Evolutionary conservation across 2,797 vertebrate genomes (phyloP).

Genomic region (Pantherophis alleghaniensis): DNA sequence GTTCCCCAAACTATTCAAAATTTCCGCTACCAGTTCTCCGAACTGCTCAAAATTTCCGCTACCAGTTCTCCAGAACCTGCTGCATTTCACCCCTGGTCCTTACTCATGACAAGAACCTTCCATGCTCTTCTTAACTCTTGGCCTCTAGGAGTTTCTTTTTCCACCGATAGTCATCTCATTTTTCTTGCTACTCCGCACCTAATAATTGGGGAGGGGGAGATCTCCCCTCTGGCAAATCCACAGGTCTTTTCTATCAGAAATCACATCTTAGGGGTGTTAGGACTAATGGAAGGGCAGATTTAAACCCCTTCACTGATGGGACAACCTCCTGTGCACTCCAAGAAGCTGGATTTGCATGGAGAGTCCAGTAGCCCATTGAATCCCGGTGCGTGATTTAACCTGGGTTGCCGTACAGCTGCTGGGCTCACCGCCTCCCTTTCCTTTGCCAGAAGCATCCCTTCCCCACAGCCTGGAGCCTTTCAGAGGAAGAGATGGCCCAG

Average conservation of each 20-base stretch:
- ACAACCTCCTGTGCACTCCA: fast-evolving
- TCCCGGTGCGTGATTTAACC: fast-evolving
- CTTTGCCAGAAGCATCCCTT: conserved; percentile 81
- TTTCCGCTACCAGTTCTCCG: too few species aligned
- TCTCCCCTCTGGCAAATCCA: background rate
- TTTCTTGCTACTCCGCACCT: too few species aligned
- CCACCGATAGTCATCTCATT: background rate
- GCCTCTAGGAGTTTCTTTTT: background rate
- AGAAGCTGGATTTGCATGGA: background rate
- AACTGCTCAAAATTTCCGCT: too few species aligned
- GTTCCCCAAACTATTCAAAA: too few species aligned
- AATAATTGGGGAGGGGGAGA: background rate
- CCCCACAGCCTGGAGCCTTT: conserved; percentile 71
- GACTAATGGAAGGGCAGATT: background rate
- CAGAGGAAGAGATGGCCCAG: conserved; percentile 61
- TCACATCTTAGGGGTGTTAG: background rate
- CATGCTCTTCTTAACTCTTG: background rate
- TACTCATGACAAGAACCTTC: background rate
- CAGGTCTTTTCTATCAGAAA: background rate
- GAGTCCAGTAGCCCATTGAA: background rate
- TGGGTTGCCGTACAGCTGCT: background rate
- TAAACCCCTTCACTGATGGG: background rate
- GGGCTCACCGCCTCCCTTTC: background rate
- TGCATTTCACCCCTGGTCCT: background rate
- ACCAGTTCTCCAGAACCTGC: too few species aligned